Conservation (phyloP, 2,888 invertebrate species). For the Phanerotoma sp. region DNA sequence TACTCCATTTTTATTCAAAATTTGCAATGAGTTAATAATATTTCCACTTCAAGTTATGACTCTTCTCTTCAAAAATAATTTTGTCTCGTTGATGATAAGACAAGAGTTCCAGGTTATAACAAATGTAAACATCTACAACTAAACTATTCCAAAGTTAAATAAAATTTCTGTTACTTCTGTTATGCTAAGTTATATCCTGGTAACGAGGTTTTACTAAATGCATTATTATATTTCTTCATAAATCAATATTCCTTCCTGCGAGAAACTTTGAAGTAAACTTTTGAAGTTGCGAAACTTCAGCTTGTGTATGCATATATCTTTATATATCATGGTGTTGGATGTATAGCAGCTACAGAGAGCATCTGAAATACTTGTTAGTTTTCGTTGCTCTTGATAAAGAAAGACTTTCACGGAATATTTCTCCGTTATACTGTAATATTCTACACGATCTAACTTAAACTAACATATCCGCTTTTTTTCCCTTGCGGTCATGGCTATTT, state of each 20-base stretch:
- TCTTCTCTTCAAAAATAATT: background rate
- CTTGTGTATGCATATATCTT: no score
- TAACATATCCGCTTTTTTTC: slow-evolving; percentile 31
- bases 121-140: no score
- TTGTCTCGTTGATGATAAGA: no score
- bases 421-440: slow-evolving; percentile 39
- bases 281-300: no score
- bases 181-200: background rate
- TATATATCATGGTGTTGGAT: slow-evolving; percentile 3
- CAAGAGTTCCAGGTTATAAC: no score
- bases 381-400: background rate
- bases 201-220: background rate
- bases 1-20: no score
- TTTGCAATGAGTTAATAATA: no score
- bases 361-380: background rate
- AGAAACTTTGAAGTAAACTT: no score
- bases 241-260: background rate
- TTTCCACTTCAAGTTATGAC: no score
- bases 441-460: slow-evolving; percentile 39
- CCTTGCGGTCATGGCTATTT: slow-evolving; percentile 9
- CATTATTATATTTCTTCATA: slow-evolving; percentile 1
- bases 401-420: slow-evolving; percentile 5
- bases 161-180: no score
- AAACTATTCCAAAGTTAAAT: no score
- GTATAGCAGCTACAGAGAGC: no score